Conservation (phyloP, 2,888 invertebrate genomes). For the Pterostichus niger region DNA sequence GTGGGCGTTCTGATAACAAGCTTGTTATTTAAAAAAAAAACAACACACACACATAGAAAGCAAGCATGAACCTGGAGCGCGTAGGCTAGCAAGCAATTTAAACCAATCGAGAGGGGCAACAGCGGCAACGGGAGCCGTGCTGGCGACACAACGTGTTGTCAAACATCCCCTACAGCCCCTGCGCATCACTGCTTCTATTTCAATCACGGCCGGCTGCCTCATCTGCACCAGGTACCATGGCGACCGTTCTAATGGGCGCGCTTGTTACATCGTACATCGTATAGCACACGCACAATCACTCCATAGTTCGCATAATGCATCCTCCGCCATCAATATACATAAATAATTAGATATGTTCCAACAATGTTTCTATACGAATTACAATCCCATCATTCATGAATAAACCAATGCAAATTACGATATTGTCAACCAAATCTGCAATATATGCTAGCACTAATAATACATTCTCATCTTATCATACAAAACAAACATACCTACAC, state of each 20-base stretch:
- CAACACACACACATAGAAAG: background rate
- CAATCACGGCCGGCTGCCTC: conserved; percentile 57
- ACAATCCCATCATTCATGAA: conserved; percentile 29
- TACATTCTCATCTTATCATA: conserved; percentile 2
- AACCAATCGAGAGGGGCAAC: conserved; percentile 22
- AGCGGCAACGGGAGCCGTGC: background rate
- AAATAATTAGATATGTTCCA: conserved; percentile 41
- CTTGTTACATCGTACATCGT: conserved; percentile 31
- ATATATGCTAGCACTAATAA: background rate
- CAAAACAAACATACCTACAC: too few species aligned
- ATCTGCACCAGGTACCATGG: conserved; percentile 58
- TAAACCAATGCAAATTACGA: conserved; percentile 27
- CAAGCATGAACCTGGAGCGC: conserved; percentile 44
- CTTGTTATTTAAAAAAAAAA: conserved; percentile 57
- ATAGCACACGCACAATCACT: conserved; percentile 5
- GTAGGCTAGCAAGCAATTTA: conserved; percentile 50
- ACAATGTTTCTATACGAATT: conserved; percentile 33
- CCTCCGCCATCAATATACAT: conserved; percentile 29
- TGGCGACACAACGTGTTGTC: conserved; percentile 48
- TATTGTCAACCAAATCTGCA: conserved; percentile 21
- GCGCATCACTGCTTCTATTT: background rate
- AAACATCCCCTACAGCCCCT: conserved; percentile 22
- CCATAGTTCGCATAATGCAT: background rate
- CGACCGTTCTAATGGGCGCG: conserved; percentile 54
- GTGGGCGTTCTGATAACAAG: conserved; percentile 65